A percentile compares a stretch with the other conserved stretches of the same genome.
phyloP scores from a whole-genome alignment of 2,113 vertebrate genomes.

The Aphelocoma coerulescens region DNA sequence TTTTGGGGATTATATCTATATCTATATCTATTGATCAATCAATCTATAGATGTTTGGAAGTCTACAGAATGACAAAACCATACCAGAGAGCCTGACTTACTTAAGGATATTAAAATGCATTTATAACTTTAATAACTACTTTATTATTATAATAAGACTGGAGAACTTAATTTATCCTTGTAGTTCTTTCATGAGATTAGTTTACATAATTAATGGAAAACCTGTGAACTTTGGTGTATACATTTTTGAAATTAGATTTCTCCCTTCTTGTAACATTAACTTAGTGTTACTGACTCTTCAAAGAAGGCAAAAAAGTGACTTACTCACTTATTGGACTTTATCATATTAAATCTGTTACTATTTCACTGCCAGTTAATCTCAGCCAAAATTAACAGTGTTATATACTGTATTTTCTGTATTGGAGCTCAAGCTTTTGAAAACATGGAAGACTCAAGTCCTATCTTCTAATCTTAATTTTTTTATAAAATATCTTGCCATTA shows the following conservation, averaged over 20 bases:
- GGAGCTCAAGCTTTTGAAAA: neutral
- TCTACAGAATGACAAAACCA: neutral
- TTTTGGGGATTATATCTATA: neutral
- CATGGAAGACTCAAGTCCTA: neutral
- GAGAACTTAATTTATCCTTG: neutral
- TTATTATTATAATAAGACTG: neutral
- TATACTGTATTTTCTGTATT: neutral
- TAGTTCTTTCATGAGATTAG: neutral
- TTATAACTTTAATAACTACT: neutral
- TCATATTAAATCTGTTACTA: neutral
- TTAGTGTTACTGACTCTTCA: neutral
- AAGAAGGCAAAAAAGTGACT: neutral
- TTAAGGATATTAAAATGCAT: neutral
- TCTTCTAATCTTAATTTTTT: neutral
- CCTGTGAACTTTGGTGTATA: neutral
- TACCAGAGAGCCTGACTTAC: neutral
- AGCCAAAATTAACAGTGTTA: neutral
- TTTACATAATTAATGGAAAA: neutral
- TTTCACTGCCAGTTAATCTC: neutral
- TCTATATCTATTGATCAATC: rapidly evolving
- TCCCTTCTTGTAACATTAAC: neutral
- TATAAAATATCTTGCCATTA: neutral
- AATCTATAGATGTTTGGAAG: neutral
- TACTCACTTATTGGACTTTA: neutral
- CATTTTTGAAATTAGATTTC: neutral